Conservation (phyloP, 2,113 vertebrate species). For the Scomber scombrus region DNA sequence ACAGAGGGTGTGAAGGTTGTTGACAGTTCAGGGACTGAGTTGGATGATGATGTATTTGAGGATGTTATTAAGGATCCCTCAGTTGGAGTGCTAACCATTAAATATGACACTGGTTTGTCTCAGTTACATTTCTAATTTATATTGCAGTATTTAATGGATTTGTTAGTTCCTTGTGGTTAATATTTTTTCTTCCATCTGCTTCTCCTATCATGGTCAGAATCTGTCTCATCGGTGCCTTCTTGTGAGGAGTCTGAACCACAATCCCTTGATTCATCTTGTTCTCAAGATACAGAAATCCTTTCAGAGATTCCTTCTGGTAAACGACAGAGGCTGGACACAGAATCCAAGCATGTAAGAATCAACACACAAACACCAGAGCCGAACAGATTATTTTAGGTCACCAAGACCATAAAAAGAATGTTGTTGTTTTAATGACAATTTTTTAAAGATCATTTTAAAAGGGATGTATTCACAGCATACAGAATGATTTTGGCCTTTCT, state of each 20-base stretch:
- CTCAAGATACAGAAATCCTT: background rate
- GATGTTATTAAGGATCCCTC: conserved; percentile 28
- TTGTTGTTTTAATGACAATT: no score
- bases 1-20: conserved; percentile 18
- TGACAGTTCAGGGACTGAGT: conserved; percentile 18
- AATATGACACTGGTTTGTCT: conserved; percentile 27
- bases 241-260: background rate
- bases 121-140: background rate
- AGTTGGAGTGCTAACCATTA: conserved; percentile 22
- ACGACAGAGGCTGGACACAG: background rate
- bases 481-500: conserved; percentile 1
- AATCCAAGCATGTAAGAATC: background rate
- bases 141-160: background rate
- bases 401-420: background rate
- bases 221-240: background rate
- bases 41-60: conserved; percentile 19
- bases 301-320: background rate
- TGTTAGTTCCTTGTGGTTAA: no score
- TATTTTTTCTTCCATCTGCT: background rate
- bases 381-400: no score
- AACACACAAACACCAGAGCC: background rate
- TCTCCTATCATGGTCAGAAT: background rate
- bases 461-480: no score
- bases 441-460: background rate
- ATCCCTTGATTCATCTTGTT: background rate